Base-by-base conservation (phyloP, 2,888 invertebrate genomes). In the Lottia gigantea region DNA sequence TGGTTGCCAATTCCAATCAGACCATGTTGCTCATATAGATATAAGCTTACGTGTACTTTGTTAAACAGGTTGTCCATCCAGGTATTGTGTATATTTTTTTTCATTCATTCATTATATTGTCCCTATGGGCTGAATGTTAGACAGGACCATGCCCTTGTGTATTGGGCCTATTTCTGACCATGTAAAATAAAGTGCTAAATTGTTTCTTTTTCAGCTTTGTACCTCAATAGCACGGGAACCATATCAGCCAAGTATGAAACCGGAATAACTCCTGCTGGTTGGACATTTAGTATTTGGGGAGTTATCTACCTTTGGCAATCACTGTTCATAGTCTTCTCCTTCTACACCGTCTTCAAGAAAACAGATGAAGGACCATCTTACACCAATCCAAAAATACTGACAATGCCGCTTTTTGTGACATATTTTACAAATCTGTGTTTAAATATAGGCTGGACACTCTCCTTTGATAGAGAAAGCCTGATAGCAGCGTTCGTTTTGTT, bases 271-370 rank as follows among this genome's bases (percentile, higher is more conserved):
- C 87, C 87, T 1, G 82, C 85, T 1, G 82, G 83, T 25, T 86
- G 85, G 86, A 83, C 83, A 1, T 86, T 86, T 76, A 80, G 80
- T 65, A 81, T 83, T 46, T 82, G 84, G 77, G 82, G 80, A 0
- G 46, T 80, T 62, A 86, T 86, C 72, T 86, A 85, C 76, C 64
- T 80, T 8, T 85, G 84, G 82, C 85, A 86, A 71, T 71, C 75
- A 1, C 66, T 83, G 0, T 85, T 84, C 84, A 73, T 84, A 25
- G 19, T 82, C 6, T 86, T 84, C 75, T 80, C 83, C 49, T 63
- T 85, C 26, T 74, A 78, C 62, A 75, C 74, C 66, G 71, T 85
- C n/a, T 87, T 82, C 72, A 76, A 84, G 23, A 78, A 78, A 47
- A 78, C 77, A 0, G 75, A 73, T 3, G 71, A 78, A 3, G 83